Evolutionary conservation across 2,888 invertebrate genomes (phyloP), one percentile per base, ranked within the genome.

Genomic region (Thymelicus lineola): DNA sequence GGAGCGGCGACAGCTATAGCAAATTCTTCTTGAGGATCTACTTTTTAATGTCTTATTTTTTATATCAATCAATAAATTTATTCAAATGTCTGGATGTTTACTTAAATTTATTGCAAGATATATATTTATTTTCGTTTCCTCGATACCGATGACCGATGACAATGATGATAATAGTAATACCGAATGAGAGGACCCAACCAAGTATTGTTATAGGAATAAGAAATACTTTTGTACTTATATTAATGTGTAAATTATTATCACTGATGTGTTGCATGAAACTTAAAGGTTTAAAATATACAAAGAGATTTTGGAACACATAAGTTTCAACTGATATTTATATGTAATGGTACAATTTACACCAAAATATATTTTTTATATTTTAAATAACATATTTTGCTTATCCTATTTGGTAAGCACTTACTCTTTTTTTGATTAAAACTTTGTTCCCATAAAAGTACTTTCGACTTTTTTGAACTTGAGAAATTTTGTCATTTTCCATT

Each of bases 201-300:
- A 81, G 80, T 80, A 80, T 78, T 72, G 79, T 80, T 71, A 62
- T 78, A 76, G 74, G 66, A 66, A 73, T 79, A 77, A 76, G 73
- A 50, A 48, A 63, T 59, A 15, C n/a, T 20, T 10, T 57, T 55
- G 7, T 64, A 38, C 36, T 46, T 46, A 45, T 58, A 15, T 35
- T 5, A 6, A 4, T 42, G 3, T 12, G 9, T 42, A 42, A 12
- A 12, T 42, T 42, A 42, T 42, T 42, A 3, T 12, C 3, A 55
- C 14, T 28, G 14, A 28, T 28, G 14, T 42, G 42, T 28, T 28
- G 28, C 35, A 55, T 14, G 55, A 55, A 42, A 42, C 10, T 10
- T 7, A 1, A 38, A 42, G 12, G 12, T 42, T 42, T 4, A 42
- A 42, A 12, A 42, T 42, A 42, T 42, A 42, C 12, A 42, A 42